Conservation (phyloP, 2,113 vertebrate genomes). For the Corythaixoides concolor region DNA sequence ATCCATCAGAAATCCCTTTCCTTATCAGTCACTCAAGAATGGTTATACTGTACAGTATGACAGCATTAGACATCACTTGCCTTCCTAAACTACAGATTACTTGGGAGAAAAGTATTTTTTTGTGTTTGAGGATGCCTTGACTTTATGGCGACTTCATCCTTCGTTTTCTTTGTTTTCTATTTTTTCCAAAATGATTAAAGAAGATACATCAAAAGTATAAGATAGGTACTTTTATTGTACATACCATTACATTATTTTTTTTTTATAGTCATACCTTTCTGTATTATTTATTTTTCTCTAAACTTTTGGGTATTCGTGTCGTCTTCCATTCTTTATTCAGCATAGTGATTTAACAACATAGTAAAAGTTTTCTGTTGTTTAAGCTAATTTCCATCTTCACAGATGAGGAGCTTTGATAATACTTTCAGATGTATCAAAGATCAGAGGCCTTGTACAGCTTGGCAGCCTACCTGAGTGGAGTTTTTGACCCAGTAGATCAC, state of each 20-base stretch:
- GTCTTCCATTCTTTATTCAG: neutral
- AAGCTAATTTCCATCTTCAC: neutral
- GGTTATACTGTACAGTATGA: slow-evolving; percentile 44
- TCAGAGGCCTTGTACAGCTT: neutral
- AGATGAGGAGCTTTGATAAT: slow-evolving; percentile 2
- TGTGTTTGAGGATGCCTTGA: slow-evolving; percentile 19
- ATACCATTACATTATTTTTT: neutral
- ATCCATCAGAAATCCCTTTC: slow-evolving; percentile 70
- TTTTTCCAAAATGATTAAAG: neutral
- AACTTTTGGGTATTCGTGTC: neutral
- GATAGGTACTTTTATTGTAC: neutral
- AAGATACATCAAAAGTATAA: neutral
- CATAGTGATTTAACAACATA: neutral
- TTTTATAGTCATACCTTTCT: neutral
- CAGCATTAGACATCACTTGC: slow-evolving; percentile 58
- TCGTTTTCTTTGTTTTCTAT: neutral
- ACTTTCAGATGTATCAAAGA: neutral
- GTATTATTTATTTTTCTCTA: neutral
- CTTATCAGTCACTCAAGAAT: slow-evolving; percentile 65
- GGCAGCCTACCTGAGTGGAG: neutral
- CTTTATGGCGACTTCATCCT: neutral
- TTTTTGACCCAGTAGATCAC: slow-evolving; percentile 15
- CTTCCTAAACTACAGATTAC: slow-evolving; percentile 60
- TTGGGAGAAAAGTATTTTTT: neutral
- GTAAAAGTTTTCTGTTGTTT: neutral